Conservation (phyloP, 2,113 vertebrate genomes). For the Beaufortia kweichowensis region DNA sequence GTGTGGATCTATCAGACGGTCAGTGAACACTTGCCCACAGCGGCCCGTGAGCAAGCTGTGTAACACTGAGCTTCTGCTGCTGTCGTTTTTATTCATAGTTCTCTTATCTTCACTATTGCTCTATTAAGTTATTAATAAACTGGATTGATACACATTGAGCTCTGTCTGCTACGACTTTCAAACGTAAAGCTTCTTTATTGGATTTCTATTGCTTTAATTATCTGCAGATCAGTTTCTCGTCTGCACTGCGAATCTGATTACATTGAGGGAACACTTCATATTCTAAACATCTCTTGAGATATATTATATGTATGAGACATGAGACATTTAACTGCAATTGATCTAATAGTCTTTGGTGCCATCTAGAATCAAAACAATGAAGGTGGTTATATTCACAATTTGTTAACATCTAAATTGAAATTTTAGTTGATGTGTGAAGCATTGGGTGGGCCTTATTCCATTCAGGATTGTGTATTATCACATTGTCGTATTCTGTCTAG, state of each 20-base stretch:
- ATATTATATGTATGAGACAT: background rate
- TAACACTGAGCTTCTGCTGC: background rate
- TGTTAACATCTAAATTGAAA: background rate
- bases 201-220: constrained; percentile 4
- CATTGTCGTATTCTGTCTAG: no score
- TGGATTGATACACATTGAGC: background rate
- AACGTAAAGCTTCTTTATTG: background rate
- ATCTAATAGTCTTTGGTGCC: no score
- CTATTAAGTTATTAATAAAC: background rate
- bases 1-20: no score
- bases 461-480: no score
- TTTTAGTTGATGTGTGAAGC: background rate
- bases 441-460: no score
- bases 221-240: background rate
- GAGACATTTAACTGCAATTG: background rate
- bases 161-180: background rate
- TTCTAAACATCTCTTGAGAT: background rate
- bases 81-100: background rate
- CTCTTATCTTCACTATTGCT: background rate
- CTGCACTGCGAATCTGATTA: constrained; percentile 10
- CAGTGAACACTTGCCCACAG: no score
- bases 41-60: no score
- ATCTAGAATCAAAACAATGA: background rate
- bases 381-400: background rate
- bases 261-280: background rate